A percentile compares a stretch with the other conserved stretches of the same genome.
These are phyloP conservation scores for Coccyzus lansbergi DNA, from an alignment of 2,797 vertebrate species.

Conservation along the genomic window DNA sequence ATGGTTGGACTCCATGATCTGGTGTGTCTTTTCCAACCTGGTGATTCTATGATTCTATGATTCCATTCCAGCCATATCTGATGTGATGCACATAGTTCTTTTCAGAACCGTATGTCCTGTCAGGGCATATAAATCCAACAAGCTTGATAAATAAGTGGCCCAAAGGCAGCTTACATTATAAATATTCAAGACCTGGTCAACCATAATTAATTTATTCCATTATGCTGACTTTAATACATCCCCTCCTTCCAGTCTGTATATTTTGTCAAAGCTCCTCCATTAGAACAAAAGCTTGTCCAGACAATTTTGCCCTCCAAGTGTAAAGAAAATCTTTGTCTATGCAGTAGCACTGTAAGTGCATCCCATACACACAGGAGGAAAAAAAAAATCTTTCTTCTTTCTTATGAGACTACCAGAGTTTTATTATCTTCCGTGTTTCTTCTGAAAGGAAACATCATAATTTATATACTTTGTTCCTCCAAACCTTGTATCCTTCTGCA, in stretches of 20 bases:
- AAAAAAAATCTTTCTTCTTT: slow-evolving; percentile 18
- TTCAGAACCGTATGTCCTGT: slow-evolving; percentile 35
- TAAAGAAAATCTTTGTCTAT: background rate
- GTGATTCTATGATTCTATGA: too few relatives aligned
- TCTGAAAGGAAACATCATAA: slow-evolving; percentile 17
- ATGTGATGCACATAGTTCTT: slow-evolving; percentile 29
- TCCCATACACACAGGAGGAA: background rate
- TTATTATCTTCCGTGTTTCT: slow-evolving; percentile 23
- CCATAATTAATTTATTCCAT: slow-evolving; percentile 49
- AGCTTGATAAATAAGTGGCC: slow-evolving; percentile 44
- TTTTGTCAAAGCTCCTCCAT: slow-evolving; percentile 27
- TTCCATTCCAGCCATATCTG: slow-evolving; percentile 48
- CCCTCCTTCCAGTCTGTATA: background rate
- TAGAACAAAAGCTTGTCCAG: background rate
- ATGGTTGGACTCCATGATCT: too few relatives aligned
- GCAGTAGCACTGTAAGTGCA: background rate
- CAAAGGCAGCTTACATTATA: slow-evolving; percentile 54
- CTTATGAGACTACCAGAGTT: slow-evolving; percentile 12
- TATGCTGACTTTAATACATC: background rate
- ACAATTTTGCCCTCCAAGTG: background rate
- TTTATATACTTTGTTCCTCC: slow-evolving; percentile 20
- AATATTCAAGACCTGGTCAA: slow-evolving; percentile 55
- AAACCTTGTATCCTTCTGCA: background rate
- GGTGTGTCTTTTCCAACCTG: too few relatives aligned
- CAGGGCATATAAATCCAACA: slow-evolving; percentile 62